A percentile compares a stretch with the other conserved stretches of the same genome.
Conservation (phyloP, 2,888 invertebrate genomes). For the Amorpha juglandis region DNA sequence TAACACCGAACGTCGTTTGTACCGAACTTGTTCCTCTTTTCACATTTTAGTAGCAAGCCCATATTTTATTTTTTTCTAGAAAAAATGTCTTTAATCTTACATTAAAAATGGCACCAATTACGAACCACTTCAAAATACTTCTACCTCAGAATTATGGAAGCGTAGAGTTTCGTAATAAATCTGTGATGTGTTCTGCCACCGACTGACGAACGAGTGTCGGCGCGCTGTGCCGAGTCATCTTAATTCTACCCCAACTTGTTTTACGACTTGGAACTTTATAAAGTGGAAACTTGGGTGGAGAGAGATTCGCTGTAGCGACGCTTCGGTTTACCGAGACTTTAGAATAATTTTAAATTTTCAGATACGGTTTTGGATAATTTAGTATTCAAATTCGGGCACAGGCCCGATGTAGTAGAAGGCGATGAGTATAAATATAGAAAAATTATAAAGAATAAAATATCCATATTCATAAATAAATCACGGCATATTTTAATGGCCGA, state of each 20-base stretch:
- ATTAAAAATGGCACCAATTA: not conserved
- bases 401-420: too few species aligned
- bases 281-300: slow-evolving; percentile 19
- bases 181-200: not conserved
- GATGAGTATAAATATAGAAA: too few species aligned
- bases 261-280: slow-evolving; percentile 47
- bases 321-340: not conserved
- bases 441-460: too few species aligned
- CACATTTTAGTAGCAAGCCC: too few species aligned
- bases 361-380: too few species aligned
- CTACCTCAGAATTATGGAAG: not conserved
- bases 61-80: too few species aligned
- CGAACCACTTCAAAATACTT: not conserved
- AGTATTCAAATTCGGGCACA: too few species aligned
- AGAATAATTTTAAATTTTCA: not conserved
- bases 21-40: too few species aligned
- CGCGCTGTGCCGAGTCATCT: slow-evolving; percentile 32
- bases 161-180: slow-evolving; percentile 1
- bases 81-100: not conserved
- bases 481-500: too few species aligned
- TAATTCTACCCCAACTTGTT: slow-evolving; percentile 46
- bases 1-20: too few species aligned
- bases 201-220: slow-evolving; percentile 12
- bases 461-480: too few species aligned
- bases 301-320: not conserved